phyloP scores from a whole-genome alignment of 2,888 invertebrate genomes.

The Drosophila paranaensis region DNA sequence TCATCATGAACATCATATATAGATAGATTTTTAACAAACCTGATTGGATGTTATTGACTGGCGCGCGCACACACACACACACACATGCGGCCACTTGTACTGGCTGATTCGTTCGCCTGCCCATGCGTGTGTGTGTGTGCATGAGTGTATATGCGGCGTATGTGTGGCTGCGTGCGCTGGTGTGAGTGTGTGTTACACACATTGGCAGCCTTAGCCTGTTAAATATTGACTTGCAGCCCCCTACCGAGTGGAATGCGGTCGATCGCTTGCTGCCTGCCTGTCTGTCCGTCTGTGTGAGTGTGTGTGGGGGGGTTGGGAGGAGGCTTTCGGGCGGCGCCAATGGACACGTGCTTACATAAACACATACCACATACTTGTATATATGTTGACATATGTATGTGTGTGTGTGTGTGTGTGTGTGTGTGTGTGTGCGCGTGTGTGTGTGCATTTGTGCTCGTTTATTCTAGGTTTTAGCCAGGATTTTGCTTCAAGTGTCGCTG shows the following conservation, averaged over 20 bases:
- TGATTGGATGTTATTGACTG: constrained; percentile 85
- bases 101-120: constrained; percentile 70
- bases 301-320: background rate
- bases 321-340: constrained; percentile 42
- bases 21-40: constrained; percentile 85
- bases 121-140: constrained; percentile 18
- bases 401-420: too few species aligned
- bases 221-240: constrained; percentile 51
- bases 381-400: constrained; percentile 9
- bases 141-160: constrained; percentile 4
- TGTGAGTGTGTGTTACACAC: constrained; percentile 27
- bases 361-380: background rate
- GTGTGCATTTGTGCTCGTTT: background rate
- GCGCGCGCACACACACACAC: constrained; percentile 57
- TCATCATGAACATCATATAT: constrained; percentile 81
- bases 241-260: constrained; percentile 49
- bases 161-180: background rate
- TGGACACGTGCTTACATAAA: constrained; percentile 32
- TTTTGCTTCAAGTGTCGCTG: background rate
- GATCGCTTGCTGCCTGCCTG: constrained; percentile 23
- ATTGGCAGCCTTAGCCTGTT: constrained; percentile 53
- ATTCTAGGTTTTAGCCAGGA: constrained; percentile 3
- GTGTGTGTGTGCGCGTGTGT: background rate
- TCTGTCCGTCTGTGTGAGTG: background rate
- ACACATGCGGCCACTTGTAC: constrained; percentile 59